A percentile compares a stretch with the other conserved stretches of the same genome.
phyloP scores from a whole-genome alignment of 2,888 invertebrate genomes.

The Sepiola atlantica region DNA sequence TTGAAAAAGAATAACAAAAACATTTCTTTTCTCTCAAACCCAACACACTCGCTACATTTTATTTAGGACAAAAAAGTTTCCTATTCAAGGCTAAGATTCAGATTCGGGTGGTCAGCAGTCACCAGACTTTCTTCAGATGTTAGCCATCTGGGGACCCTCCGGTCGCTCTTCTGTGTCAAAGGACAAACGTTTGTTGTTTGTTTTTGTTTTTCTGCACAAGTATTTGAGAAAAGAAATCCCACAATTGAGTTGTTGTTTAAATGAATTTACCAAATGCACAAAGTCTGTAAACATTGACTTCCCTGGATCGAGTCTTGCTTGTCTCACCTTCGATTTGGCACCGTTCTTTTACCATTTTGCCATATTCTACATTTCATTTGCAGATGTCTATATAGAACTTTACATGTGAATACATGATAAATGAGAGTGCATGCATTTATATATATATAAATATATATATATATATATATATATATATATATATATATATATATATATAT shows the following conservation, averaged over 20 bases:
- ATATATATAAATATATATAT: neutral
- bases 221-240: neutral
- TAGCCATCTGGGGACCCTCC: conserved; percentile 32
- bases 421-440: neutral
- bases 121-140: neutral
- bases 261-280: neutral
- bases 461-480: no score
- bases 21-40: neutral
- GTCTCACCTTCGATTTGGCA: neutral
- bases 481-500: neutral
- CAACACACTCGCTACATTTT: neutral
- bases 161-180: neutral
- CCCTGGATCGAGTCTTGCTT: neutral
- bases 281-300: neutral
- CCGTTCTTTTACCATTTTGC: neutral
- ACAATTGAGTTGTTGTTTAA: conserved; percentile 32
- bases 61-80: neutral
- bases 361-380: neutral
- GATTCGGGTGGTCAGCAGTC: neutral
- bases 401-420: neutral
- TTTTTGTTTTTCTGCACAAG: neutral
- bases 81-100: neutral
- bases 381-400: neutral
- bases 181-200: neutral
- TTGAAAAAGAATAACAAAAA: neutral